Base-by-base conservation (phyloP, 2,113 vertebrate species). In the Cynoglossus semilaevis region DNA sequence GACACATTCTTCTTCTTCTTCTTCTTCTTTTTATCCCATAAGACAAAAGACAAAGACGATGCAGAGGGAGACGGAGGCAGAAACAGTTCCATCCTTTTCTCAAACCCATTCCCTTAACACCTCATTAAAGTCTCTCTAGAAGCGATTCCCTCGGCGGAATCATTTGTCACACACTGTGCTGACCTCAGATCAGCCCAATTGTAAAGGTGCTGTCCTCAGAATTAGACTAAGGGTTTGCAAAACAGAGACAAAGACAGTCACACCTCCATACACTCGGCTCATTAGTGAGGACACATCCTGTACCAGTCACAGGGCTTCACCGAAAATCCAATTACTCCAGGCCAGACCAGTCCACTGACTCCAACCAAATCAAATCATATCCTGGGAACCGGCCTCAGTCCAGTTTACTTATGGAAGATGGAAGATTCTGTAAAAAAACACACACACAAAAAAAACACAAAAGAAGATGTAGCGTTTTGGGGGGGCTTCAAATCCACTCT, bases 211-310 rank as follows among this genome's bases (percentile, higher is more conserved):
- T 6, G 22, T 29, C 22, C 22, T 29, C 22, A 29, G 6, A 29
- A 29, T 29, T 6, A 29, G 6, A 29, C 22, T 29, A 4, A 29
- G 6, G 6, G 46, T 63, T 59, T 55, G 54, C 35, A 61, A 29
- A 74, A 67, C 40, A 60, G 41, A 50, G 43, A 40, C 22, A 71
- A 59, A 68, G 38, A 17, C 49, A 56, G 9, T 17, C 22, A n/a
- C 42, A 41, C 18, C 49, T 15, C 51, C 53, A 44, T 19, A 49
- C 16, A 16, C 22, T 40, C 69, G 36, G 59, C 55, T 38, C 47
- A 64, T 54, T 60, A 60, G 59, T 69, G 57, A 56, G 15, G 41
- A 54, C 37, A n/a, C 12, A 59, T 47, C 15, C 35, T 13, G 17
- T 7, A 22, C 12, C 17, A 34, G 18, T 50, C 38, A 49, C 15